Evolutionary conservation across 2,797 vertebrate genomes (phyloP).

Genomic region (Platyrinchus mystaceus): DNA sequence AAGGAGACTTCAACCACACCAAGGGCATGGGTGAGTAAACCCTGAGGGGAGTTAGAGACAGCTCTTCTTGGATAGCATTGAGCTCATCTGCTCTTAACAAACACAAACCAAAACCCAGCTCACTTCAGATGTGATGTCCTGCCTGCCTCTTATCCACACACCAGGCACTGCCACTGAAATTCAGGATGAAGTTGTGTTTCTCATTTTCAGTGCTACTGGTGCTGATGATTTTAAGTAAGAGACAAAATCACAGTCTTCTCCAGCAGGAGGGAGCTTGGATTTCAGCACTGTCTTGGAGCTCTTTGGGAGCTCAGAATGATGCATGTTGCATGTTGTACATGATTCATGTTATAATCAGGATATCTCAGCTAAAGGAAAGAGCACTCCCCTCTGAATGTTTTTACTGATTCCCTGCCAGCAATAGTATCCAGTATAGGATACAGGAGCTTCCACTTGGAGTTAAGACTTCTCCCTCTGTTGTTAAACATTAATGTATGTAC

Average conservation of each 20-base stretch:
- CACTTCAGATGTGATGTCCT: neutral
- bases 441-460: neutral
- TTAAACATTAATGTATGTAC: neutral
- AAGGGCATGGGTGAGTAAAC: constrained; percentile 89
- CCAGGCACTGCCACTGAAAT: neutral
- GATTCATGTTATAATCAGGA: neutral
- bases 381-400: neutral
- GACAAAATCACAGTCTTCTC: neutral
- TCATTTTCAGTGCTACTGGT: neutral
- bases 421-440: neutral
- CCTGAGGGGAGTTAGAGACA: neutral
- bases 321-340: neutral
- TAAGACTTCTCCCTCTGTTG: neutral
- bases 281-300: neutral
- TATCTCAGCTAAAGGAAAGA: constrained; percentile 7
- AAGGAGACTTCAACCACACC: constrained; percentile 94
- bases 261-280: neutral
- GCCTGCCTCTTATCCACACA: neutral
- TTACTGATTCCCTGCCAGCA: neutral
- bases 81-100: neutral
- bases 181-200: neutral
- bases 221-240: neutral
- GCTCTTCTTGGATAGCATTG: neutral
- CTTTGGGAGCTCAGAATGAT: neutral
- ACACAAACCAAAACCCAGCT: neutral